Evolutionary conservation across 1,140 invertebrate genomes (phyloP).

Genomic region (Brachionus calyciflorus): DNA sequence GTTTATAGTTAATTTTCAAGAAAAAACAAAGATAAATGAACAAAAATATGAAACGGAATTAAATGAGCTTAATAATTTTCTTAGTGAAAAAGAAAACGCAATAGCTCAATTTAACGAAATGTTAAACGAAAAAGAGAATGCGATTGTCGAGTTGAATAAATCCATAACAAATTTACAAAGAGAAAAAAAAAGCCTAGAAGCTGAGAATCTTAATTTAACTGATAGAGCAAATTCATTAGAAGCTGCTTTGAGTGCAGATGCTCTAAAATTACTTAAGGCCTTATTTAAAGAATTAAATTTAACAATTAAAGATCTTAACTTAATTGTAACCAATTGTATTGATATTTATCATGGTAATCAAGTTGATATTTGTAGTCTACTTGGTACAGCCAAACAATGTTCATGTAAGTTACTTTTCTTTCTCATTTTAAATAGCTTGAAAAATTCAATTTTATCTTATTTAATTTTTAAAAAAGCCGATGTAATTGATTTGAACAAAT

Average conservation of each 20-base stretch:
- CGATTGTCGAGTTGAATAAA: not conserved
- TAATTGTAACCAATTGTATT: conserved; percentile 11
- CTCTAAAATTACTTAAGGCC: not conserved
- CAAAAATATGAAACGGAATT: not conserved
- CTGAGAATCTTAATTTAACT: not conserved
- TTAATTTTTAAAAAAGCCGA: not conserved
- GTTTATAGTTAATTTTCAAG: not conserved
- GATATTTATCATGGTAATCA: conserved; percentile 20
- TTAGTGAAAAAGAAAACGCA: not conserved
- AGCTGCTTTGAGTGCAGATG: not conserved
- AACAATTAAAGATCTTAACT: not conserved
- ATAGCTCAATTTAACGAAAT: not conserved
- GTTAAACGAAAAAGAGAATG: not conserved
- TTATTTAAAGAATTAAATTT: conserved; percentile 33
- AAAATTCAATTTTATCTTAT: not conserved
- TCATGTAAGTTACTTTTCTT: not conserved
- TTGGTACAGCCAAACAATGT: not conserved
- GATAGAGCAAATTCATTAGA: not conserved
- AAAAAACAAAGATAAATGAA: not conserved
- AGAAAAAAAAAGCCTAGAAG: not conserved
- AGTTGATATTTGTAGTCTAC: conserved; percentile 17
- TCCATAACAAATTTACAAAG: not conserved
- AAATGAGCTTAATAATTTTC: not conserved
- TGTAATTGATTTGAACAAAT: not conserved
- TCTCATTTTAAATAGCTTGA: not conserved